phyloP scores from a whole-genome alignment of 1,140 invertebrate genomes.

The Andricus grossulariae region DNA sequence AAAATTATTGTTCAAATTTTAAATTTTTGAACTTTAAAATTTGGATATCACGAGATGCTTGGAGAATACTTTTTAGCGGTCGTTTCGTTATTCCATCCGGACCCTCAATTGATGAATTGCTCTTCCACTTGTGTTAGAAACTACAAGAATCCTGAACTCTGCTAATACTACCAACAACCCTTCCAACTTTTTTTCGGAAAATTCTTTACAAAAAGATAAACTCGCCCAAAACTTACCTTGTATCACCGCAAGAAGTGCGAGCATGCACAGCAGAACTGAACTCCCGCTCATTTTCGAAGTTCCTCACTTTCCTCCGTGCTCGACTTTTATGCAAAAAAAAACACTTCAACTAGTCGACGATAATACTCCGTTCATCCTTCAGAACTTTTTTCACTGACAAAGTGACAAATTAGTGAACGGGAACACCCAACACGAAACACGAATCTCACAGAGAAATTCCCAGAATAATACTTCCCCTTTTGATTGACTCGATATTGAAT shows the following conservation, averaged over 20 bases:
- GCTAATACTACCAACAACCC: too few species aligned
- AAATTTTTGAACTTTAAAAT: too few species aligned
- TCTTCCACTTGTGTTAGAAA: too few species aligned
- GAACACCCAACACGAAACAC: background rate
- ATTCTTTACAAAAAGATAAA: conserved; percentile 15
- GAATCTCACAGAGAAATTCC: background rate
- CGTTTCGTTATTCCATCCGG: too few species aligned
- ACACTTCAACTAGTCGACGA: background rate
- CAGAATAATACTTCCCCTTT: too few species aligned
- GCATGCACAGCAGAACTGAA: conserved; percentile 61
- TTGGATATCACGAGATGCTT: too few species aligned
- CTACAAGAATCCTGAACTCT: too few species aligned
- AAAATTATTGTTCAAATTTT: too few species aligned
- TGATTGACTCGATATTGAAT: too few species aligned
- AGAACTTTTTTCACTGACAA: background rate
- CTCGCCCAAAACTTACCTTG: conserved; percentile 61
- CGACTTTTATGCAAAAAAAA: background rate
- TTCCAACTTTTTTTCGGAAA: too few species aligned
- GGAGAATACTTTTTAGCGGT: too few species aligned
- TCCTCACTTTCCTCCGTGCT: conserved; percentile 4
- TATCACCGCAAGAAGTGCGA: conserved; percentile 59
- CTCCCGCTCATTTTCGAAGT: conserved; percentile 61
- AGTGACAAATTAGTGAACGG: background rate
- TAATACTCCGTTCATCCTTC: background rate
- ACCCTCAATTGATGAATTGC: too few species aligned